Percentiles rank a stretch among this genome's conserved stretches.
Conservation (phyloP, 2,888 invertebrate genomes). For the Exephanes ischioxanthus region DNA sequence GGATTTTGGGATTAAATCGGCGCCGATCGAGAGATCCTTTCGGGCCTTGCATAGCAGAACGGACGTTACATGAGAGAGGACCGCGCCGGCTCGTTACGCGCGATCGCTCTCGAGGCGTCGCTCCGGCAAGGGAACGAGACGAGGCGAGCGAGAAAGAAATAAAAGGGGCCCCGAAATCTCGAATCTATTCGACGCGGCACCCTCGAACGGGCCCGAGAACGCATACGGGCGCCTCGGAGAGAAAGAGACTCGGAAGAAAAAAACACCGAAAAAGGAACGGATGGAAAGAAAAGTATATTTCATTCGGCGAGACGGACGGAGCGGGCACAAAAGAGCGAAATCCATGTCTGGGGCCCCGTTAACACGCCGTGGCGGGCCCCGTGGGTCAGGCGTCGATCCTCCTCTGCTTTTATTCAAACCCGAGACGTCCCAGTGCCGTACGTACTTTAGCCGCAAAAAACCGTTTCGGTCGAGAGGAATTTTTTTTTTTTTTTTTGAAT, state of each 20-base stretch:
- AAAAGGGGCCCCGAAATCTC: conserved; percentile 72
- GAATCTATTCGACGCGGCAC: conserved; percentile 75
- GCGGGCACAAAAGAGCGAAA: conserved; percentile 80
- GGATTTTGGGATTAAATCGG: conserved; percentile 81
- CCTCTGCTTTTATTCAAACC: conserved; percentile 69
- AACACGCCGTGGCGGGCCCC: conserved; percentile 75
- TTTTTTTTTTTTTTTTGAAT: neutral
- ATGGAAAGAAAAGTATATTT: conserved; percentile 74
- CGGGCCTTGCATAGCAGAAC: conserved; percentile 9
- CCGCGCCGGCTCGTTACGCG: conserved; percentile 69
- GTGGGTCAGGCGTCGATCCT: conserved; percentile 63
- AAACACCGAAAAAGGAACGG: conserved; percentile 5
- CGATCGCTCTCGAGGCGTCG: conserved; percentile 68
- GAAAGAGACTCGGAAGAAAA: conserved; percentile 22
- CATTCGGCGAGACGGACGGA: conserved; percentile 73
- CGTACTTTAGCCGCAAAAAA: neutral
- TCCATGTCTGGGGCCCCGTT: conserved; percentile 76
- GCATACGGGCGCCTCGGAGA: conserved; percentile 34
- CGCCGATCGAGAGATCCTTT: conserved; percentile 62
- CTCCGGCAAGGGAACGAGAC: conserved; percentile 58
- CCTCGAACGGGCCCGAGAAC: conserved; percentile 43
- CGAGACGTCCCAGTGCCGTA: conserved; percentile 71
- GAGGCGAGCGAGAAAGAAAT: conserved; percentile 51
- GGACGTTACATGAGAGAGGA: conserved; percentile 18
- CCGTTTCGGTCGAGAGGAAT: neutral